Conservation (phyloP, 2,113 vertebrate species). For the Engraulis encrasicolus region DNA sequence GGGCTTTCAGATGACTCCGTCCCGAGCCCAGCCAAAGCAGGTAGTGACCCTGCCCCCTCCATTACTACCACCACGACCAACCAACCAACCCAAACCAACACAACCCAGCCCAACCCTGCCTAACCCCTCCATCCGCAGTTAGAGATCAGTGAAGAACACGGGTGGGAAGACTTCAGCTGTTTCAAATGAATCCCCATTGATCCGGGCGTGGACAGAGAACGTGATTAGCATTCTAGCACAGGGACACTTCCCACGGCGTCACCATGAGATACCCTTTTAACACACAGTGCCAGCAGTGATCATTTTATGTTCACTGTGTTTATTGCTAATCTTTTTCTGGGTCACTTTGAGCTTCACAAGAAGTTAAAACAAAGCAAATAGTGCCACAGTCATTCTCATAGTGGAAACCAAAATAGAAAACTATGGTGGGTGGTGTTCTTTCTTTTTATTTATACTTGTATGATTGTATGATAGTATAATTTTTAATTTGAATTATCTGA, state of each 20-base stretch:
- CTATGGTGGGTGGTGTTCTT: no score
- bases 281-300: neutral
- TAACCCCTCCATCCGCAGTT: neutral
- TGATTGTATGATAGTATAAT: no score
- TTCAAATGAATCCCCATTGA: conserved; percentile 10
- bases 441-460: no score
- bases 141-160: neutral
- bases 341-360: neutral
- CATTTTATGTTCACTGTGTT: no score
- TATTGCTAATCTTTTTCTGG: neutral
- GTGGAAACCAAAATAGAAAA: neutral
- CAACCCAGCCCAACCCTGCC: neutral
- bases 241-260: neutral
- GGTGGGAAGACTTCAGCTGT: neutral
- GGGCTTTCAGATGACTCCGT: no score
- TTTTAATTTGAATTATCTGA: no score
- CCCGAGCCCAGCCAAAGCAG: no score
- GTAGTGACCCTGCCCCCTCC: no score
- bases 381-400: neutral
- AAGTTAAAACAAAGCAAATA: no score
- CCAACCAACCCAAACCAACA: no score
- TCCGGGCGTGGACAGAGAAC: no score
- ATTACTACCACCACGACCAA: no score
- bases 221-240: neutral
- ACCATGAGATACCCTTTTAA: neutral